A percentile compares a stretch with the other conserved stretches of the same genome.
Evolutionary conservation across 2,797 vertebrate genomes (phyloP).

Genomic region (Gallinago nigripennis): DNA sequence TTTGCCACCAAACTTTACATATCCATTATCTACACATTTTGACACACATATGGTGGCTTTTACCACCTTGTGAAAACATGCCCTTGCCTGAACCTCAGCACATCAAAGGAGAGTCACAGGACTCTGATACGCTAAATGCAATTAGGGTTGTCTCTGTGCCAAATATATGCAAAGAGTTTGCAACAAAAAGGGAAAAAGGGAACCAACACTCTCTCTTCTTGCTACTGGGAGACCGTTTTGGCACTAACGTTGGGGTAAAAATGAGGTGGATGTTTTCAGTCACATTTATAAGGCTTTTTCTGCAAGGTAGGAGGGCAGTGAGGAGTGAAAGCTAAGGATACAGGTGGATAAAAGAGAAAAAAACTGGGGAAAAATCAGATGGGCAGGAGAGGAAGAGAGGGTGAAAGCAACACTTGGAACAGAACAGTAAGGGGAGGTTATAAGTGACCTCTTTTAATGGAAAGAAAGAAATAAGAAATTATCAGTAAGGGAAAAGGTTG

Average conservation of each 20-base stretch:
- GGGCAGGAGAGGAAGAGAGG: not conserved
- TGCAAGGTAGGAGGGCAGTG: not conserved
- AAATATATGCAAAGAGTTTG: not conserved
- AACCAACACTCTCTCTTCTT: not conserved
- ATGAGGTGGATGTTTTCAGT: not conserved
- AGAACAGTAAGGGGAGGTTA: not conserved
- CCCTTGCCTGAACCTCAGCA: not conserved
- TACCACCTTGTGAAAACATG: not conserved
- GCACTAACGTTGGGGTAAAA: rapidly evolving
- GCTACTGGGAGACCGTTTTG: not conserved
- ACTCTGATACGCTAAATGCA: not conserved
- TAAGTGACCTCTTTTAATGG: not conserved
- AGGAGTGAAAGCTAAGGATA: not conserved
- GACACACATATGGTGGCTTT: not conserved
- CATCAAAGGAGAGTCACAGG: not conserved
- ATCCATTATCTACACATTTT: not conserved
- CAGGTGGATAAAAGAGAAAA: not conserved
- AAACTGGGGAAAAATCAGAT: not conserved
- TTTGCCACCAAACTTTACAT: not conserved
- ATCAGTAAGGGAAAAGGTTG: not conserved
- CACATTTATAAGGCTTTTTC: not conserved
- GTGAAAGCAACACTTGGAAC: not conserved
- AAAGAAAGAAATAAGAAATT: not conserved
- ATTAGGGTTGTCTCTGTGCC: not conserved
- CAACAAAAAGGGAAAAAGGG: not conserved